Base-by-base conservation (phyloP, 2,113 vertebrate species). In the Archilochus colubris region DNA sequence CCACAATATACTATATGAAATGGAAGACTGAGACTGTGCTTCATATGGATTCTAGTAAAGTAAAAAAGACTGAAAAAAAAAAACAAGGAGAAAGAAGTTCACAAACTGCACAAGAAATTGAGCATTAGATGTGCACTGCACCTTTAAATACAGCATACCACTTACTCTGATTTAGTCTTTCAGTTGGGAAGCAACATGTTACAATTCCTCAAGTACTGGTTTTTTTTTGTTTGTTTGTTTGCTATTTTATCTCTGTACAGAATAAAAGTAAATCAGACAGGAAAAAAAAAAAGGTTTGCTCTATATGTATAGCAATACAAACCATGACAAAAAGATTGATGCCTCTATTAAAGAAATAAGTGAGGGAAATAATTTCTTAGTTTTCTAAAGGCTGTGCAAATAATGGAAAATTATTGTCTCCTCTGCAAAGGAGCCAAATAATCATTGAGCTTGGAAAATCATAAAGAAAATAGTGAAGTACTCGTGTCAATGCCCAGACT, bases 251-350 rank as follows among this genome's bases (percentile, higher is more conserved):
- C 9, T 82, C 30, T 30, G 7, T 43, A 50, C 82, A 62, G 25
- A 66, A 89, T 50, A 46, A 85, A 91, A 80, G 8, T 73, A 93
- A 85, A 76, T 46, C 20, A 46, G 2, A 12, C 27, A 57, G 30
- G 20, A 48, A n/a, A 28, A 40, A 90, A 63, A 59, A 54, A 70
- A 3, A 50, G 1, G 2, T 67, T 91, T 92, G 6, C 3, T 68
- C 9, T 73, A 4, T 43, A n/a, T 54, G 36, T 82, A 31, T 59
- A 86, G 15, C 46, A 95, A 86, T 50, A 66, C 89, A 94, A 94
- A 80, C 17, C 30, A 51, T 70, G 79, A 91, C 88, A 91, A 30
- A 40, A 79, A 96, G 82, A 96, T 93, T 93, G 85, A 95, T 95
- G 59, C 78, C 10, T 88, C 55, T 70, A 91, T 95, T 93, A 91